phyloP scores from a whole-genome alignment of 2,797 vertebrate species.

The Gastrophryne carolinensis region DNA sequence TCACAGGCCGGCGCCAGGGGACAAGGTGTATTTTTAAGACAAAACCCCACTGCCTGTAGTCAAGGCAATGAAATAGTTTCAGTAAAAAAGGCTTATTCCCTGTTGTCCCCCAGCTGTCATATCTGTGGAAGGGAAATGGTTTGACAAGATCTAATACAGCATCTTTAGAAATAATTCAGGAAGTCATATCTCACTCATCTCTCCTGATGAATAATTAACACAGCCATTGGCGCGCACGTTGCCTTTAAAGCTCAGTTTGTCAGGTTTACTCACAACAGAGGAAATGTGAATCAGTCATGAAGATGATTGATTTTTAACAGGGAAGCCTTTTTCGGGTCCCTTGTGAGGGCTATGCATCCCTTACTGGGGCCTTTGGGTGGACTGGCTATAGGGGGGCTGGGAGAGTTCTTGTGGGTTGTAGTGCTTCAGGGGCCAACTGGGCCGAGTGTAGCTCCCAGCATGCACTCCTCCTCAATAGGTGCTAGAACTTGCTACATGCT shows the following conservation, averaged over 20 bases:
- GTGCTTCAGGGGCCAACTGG: no score
- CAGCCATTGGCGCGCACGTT: constrained; percentile 12
- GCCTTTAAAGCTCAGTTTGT: constrained; percentile 32
- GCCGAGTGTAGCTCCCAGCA: no score
- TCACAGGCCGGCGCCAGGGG: constrained; percentile 49
- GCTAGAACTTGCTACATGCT: no score
- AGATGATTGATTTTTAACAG: no score
- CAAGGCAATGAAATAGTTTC: constrained; percentile 62
- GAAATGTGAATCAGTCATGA: constrained; percentile 18
- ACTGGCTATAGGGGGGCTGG: no score
- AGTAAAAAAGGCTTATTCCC: constrained; percentile 60
- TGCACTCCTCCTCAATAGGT: no score
- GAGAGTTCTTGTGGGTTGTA: no score
- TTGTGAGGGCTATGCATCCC: no score
- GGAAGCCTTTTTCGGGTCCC: no score
- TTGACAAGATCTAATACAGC: constrained; percentile 60
- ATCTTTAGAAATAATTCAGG: constrained; percentile 64
- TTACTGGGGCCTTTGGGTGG: no score
- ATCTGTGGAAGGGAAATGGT: constrained; percentile 60
- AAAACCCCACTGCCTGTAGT: constrained; percentile 61
- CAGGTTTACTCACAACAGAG: constrained; percentile 23
- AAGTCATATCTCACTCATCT: constrained; percentile 59
- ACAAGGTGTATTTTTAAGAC: constrained; percentile 49
- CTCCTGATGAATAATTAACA: constrained; percentile 53
- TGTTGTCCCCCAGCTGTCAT: constrained; percentile 59